Percentiles rank a stretch among this genome's conserved stretches.
Conservation (phyloP, 1,140 invertebrate genomes). For the Globodera rostochiensis region DNA sequence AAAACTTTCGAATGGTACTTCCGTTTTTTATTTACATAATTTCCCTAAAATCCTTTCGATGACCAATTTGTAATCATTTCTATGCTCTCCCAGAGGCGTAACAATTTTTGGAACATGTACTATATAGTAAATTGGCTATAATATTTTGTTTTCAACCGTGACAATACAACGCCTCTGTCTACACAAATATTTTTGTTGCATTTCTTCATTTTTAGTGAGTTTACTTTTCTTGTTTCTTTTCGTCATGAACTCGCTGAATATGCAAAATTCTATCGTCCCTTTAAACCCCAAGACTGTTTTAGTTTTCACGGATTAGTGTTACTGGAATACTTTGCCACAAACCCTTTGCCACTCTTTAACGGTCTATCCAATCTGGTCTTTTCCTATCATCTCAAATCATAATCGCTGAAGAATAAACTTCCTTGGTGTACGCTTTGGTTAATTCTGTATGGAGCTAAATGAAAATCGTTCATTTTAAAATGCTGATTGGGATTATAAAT, state of each 20-base stretch:
- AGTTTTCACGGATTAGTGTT: not conserved
- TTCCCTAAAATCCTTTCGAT: not conserved
- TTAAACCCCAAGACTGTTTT: not conserved
- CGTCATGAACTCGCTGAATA: not conserved
- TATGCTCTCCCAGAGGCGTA: not conserved
- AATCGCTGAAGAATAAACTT: not conserved
- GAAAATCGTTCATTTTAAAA: too few species aligned
- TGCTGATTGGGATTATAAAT: too few species aligned
- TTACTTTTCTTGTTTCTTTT: not conserved
- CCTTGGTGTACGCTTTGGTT: not conserved
- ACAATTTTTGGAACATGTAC: too few species aligned
- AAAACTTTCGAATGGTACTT: not conserved
- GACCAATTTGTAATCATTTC: not conserved
- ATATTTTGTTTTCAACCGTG: too few species aligned
- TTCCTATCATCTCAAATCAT: slow-evolving; percentile 8
- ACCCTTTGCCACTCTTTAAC: not conserved
- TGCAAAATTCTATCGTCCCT: not conserved
- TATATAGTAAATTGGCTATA: too few species aligned
- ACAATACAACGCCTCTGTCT: not conserved
- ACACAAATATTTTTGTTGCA: not conserved
- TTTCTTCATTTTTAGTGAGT: not conserved
- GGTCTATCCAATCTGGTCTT: slow-evolving; percentile 1
- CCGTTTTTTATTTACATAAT: not conserved
- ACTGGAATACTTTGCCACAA: not conserved
- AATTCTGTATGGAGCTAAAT: too few species aligned